Evolutionary conservation across 1,140 invertebrate species (phyloP).

Genomic region (Macrotrachela quadricornifera): DNA sequence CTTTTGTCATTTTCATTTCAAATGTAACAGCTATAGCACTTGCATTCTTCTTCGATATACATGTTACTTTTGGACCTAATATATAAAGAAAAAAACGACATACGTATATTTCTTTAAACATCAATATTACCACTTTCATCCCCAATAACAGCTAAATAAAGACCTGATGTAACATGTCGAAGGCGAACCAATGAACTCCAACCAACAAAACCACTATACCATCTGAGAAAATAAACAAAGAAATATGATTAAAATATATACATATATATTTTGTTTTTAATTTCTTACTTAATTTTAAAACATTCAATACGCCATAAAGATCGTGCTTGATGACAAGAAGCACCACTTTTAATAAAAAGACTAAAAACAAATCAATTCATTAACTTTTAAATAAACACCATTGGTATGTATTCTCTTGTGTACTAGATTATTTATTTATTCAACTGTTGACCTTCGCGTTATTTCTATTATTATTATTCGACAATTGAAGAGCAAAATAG

Average conservation of each 20-base stretch:
- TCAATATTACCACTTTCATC: conserved; percentile 16
- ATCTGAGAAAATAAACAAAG: conserved; percentile 34
- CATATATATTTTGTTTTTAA: neutral
- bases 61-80: too few species aligned
- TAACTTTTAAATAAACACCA: neutral
- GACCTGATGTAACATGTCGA: conserved; percentile 83
- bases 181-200: conserved; percentile 94
- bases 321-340: conserved; percentile 85
- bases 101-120: too few species aligned
- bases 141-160: conserved; percentile 63
- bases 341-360: conserved; percentile 88
- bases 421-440: too few species aligned
- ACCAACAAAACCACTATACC: conserved; percentile 95
- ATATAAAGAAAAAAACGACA: too few species aligned
- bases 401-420: too few species aligned
- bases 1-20: neutral
- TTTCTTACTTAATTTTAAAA: conserved; percentile 58
- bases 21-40: conserved; percentile 3
- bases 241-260: too few species aligned
- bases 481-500: too few species aligned
- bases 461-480: too few species aligned
- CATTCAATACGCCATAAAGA: conserved; percentile 90
- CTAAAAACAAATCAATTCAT: conserved; percentile 30
- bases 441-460: too few species aligned
- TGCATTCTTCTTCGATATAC: neutral